Evolutionary conservation across 2,797 vertebrate genomes (phyloP).

Genomic region (Lindbergichthys nudifrons): DNA sequence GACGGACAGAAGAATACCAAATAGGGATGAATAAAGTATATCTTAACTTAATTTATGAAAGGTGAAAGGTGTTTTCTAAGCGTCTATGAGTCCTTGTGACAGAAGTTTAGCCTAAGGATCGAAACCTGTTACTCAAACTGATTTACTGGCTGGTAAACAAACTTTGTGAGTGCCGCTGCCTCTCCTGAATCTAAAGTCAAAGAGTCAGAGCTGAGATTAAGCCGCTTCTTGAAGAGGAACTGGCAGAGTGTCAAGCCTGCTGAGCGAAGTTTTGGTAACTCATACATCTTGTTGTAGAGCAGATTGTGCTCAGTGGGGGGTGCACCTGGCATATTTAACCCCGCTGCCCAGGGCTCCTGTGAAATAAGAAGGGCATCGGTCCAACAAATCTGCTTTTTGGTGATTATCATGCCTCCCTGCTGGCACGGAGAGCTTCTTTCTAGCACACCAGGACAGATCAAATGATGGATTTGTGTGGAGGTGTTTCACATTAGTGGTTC

Average conservation of each 20-base stretch:
- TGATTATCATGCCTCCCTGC: conserved; percentile 42
- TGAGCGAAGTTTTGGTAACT: conserved; percentile 48
- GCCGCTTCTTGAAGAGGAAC: conserved; percentile 43
- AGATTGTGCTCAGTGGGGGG: conserved; percentile 66
- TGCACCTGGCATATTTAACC: conserved; percentile 70
- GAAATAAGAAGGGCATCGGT: conserved; percentile 57
- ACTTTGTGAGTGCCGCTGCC: conserved; percentile 46
- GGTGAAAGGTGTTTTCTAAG: conserved; percentile 1
- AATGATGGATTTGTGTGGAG: conserved; percentile 50
- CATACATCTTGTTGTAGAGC: conserved; percentile 66
- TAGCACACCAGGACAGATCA: conserved; percentile 31
- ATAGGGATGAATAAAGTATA: too few species aligned
- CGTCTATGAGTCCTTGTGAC: conserved; percentile 30
- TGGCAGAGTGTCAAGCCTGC: conserved; percentile 62
- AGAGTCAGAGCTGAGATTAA: conserved; percentile 67
- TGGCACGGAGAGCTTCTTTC: conserved; percentile 15
- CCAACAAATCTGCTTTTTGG: conserved; percentile 49
- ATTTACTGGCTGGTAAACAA: conserved; percentile 31
- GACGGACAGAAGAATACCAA: too few species aligned
- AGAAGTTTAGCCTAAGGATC: conserved; percentile 48
- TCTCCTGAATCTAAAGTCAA: conserved; percentile 52
- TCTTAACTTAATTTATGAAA: too few species aligned
- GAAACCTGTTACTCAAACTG: conserved; percentile 38
- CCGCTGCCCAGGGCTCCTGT: conserved; percentile 50
- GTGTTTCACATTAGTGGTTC: conserved; percentile 42